Conservation (phyloP, 2,113 vertebrate species). For the Arothron firmamentum region DNA sequence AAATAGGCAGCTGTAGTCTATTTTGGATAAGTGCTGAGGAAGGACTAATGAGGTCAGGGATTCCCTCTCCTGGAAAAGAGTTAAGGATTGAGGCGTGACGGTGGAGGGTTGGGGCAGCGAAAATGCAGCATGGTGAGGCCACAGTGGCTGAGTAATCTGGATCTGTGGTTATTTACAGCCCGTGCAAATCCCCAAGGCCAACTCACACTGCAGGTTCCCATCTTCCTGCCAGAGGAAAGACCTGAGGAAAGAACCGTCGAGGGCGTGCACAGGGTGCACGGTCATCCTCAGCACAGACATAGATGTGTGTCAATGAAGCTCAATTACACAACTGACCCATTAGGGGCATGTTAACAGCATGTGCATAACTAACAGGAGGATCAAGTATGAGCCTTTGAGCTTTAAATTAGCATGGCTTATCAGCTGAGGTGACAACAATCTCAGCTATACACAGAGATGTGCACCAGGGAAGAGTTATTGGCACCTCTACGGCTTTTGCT, state of each 20-base stretch:
- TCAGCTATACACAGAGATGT: neutral
- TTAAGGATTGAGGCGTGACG: neutral
- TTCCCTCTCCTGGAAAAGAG: constrained; percentile 37
- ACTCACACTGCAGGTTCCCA: constrained; percentile 17
- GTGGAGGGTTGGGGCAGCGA: constrained; percentile 1
- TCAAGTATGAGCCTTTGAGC: constrained; percentile 36
- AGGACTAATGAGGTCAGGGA: constrained; percentile 32
- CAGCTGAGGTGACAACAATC: constrained; percentile 15
- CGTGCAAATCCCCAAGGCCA: constrained; percentile 52
- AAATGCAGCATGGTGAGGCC: constrained; percentile 38
- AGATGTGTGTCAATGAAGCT: neutral
- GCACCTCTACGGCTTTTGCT: too few relatives aligned
- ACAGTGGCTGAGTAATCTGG: constrained; percentile 62
- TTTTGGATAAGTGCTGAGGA: neutral
- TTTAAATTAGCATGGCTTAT: constrained; percentile 46
- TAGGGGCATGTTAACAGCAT: constrained; percentile 23
- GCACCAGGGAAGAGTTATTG: neutral
- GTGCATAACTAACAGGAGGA: constrained; percentile 36
- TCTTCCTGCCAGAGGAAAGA: constrained; percentile 9
- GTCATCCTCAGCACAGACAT: neutral
- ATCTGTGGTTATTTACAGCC: constrained; percentile 70
- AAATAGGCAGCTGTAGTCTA: neutral
- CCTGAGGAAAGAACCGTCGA: neutral
- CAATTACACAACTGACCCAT: neutral
- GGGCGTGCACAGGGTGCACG: neutral